These are phyloP conservation scores for Cremastobaeus sp. DNA, from an alignment of 2,888 invertebrate species.

Conservation along the genomic window DNA sequence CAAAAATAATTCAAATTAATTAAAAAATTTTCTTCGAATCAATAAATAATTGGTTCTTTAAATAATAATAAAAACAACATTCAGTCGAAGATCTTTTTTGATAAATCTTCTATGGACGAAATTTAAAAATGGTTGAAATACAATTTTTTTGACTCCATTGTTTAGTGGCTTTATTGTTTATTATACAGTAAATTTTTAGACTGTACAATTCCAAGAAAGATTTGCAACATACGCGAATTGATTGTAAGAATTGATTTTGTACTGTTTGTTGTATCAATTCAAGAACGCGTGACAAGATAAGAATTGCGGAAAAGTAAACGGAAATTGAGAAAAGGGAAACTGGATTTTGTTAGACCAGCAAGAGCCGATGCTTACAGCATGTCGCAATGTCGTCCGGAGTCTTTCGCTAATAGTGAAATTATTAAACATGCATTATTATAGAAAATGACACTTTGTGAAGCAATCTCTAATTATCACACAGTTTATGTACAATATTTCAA, in stretches of 20 bases:
- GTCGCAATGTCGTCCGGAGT: conserved; percentile 16
- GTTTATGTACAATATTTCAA: background rate
- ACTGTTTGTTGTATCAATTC: no score
- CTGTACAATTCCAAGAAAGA: no score
- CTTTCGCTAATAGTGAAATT: background rate
- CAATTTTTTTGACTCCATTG: no score
- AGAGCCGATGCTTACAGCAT: conserved; percentile 10
- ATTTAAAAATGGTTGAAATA: no score
- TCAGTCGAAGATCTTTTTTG: no score
- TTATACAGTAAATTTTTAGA: no score
- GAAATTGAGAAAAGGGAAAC: conserved; percentile 31
- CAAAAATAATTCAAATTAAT: no score
- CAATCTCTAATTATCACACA: conserved; percentile 1
- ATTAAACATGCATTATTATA: conserved; percentile 6
- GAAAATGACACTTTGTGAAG: conserved; percentile 5
- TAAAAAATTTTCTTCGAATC: background rate
- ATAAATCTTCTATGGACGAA: no score
- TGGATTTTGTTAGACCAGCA: conserved; percentile 5
- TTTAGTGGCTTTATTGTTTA: no score
- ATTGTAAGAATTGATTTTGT: no score
- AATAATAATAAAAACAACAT: no score
- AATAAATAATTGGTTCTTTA: background rate
- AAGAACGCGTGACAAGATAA: background rate
- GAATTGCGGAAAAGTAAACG: conserved; percentile 16
- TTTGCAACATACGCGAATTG: no score